Evolutionary conservation across 2,113 vertebrate genomes (phyloP).

Genomic region (Felis chaus): DNA sequence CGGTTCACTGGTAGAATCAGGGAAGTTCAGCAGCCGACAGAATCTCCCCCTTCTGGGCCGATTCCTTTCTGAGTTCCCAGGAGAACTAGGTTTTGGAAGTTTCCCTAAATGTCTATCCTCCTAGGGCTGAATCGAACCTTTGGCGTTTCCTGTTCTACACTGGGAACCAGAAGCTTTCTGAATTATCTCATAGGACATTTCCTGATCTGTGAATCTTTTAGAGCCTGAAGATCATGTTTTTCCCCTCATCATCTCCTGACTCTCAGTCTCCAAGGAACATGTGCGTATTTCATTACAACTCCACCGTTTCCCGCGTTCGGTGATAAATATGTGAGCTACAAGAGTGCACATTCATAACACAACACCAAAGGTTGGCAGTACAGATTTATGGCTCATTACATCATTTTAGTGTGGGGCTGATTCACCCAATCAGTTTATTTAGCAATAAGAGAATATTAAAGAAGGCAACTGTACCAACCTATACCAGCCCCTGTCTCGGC

Average conservation of each 20-base stretch:
- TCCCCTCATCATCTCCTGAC: constrained; percentile 41
- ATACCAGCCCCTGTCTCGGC: constrained; percentile 48
- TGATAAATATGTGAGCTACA: constrained; percentile 76
- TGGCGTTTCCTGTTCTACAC: constrained; percentile 64
- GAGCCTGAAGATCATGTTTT: constrained; percentile 70
- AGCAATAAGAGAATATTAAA: constrained; percentile 75
- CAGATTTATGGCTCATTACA: constrained; percentile 80
- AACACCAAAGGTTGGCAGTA: constrained; percentile 79
- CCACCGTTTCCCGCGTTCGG: constrained; percentile 48
- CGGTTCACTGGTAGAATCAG: background rate
- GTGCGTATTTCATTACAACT: constrained; percentile 73
- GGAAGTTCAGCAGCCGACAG: background rate
- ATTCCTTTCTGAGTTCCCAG: constrained; percentile 28
- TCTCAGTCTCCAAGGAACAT: constrained; percentile 75
- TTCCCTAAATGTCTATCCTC: constrained; percentile 46
- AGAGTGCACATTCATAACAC: constrained; percentile 60
- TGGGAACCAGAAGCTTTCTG: constrained; percentile 72
- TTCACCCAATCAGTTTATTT: constrained; percentile 82
- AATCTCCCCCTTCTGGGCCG: background rate
- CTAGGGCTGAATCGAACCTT: background rate
- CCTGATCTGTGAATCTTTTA: constrained; percentile 71
- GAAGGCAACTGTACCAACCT: constrained; percentile 63
- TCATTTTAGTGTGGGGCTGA: constrained; percentile 81
- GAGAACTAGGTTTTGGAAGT: constrained; percentile 38
- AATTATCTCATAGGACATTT: constrained; percentile 71